Base-by-base conservation (phyloP, 2,888 invertebrate species). In the Drosophila lutescens region DNA sequence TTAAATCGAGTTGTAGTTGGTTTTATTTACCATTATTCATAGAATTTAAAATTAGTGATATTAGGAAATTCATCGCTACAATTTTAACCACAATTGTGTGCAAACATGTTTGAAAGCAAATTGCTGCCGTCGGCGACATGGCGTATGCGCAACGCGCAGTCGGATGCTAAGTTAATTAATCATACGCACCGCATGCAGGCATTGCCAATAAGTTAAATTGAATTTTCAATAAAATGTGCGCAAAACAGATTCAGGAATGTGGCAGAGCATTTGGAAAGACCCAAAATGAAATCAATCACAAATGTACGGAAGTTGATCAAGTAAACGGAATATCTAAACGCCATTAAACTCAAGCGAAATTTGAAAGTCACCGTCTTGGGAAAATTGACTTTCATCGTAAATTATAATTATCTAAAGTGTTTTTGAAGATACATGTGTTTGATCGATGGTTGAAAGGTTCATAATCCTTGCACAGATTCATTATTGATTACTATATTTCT, bases 131-230 rank as follows among this genome's bases (percentile, higher is more conserved):
- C 2, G 49, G 30, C 59, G 15, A 59, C 66, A 51, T 63, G 66
- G 57, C 76, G 68, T 75, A 73, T 76, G 60, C 68, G 69, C 74
- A 61, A 58, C 51, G 30, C 55, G 20, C 51, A 20, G 49, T 46
- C 47, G 55, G 40, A 58, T 53, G 47, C 43, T 54, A 65, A 77
- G 57, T 75, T 74, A 82, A 79, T 77, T 78, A 82, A 78, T 78
- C 77, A 78, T 66, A 79, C 68, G 65, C 73, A 70, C 58, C 53
- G 72, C 26, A 73, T 56, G 56, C 54, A 41, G 56, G 61, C 50
- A 69, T 51, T 61, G 36, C 47, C 60, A 68, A 65, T 61, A 62
- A 68, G 57, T 72, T 62, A 59, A 74, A 78, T 74, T 74, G 58
- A 81, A 72, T 71, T 74, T 43, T 46, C 56, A 57, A 59, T 69